phyloP scores from a whole-genome alignment of 1,140 invertebrate genomes.

The Cherax quadricarinatus region DNA sequence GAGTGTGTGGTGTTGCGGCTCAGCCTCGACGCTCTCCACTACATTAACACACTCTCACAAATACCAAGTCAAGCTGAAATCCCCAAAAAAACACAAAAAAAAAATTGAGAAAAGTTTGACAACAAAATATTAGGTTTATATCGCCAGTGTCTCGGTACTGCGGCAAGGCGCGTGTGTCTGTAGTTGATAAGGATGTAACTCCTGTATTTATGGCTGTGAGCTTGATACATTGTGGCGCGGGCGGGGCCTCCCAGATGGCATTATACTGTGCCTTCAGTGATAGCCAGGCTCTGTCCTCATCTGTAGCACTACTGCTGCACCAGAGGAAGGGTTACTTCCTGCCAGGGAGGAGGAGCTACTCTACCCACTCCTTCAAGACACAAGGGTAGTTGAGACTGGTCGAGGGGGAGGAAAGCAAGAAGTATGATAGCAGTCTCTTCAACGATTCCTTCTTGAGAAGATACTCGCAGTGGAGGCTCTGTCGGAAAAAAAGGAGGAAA shows the following conservation, averaged over 20 bases:
- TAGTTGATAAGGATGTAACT: slow-evolving; percentile 55
- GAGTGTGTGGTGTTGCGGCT: background rate
- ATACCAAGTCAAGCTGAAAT: too few species aligned
- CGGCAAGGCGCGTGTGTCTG: slow-evolving; percentile 37
- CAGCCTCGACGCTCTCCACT: background rate
- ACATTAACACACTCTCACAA: too few species aligned
- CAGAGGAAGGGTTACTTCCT: background rate
- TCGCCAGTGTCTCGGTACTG: background rate
- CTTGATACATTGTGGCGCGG: slow-evolving; percentile 40
- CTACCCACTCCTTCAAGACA: background rate
- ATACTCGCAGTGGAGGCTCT: too few species aligned
- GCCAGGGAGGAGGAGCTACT: background rate
- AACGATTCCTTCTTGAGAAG: background rate
- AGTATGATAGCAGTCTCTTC: background rate
- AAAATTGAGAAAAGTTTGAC: background rate
- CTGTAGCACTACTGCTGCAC: background rate
- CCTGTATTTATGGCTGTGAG: slow-evolving; percentile 39
- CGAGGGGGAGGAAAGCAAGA: background rate
- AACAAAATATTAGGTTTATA: background rate
- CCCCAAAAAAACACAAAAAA: background rate
- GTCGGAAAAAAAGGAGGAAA: too few species aligned
- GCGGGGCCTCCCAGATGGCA: background rate
- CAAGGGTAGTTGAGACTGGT: too few species aligned
- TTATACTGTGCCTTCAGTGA: background rate
- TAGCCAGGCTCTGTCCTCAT: background rate